Conservation (phyloP, 37 sponge, comb jelly and placozoan species). For the Cliona cf. orientalis region DNA sequence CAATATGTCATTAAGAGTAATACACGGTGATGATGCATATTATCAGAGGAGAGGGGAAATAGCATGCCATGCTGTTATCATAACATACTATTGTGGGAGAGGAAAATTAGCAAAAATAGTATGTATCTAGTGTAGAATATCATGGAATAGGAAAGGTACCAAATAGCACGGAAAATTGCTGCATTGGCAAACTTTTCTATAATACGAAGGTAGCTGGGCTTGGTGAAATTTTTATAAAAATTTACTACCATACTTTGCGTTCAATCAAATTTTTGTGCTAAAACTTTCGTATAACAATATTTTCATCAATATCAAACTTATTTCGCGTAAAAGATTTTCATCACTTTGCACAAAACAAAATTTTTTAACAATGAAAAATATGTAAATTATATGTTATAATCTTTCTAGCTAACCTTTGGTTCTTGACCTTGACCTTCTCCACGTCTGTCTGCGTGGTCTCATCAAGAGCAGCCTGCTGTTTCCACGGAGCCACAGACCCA, state of each 20-base stretch:
- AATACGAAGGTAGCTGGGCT: too few relatives aligned
- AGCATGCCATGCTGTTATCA: too few relatives aligned
- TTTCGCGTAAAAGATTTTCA: too few relatives aligned
- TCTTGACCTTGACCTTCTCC: conserved; percentile 83
- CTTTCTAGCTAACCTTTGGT: conserved; percentile 75
- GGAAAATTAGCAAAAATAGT: neutral
- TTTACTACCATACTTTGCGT: too few relatives aligned
- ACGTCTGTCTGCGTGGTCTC: conserved; percentile 87
- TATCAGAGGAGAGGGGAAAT: neutral
- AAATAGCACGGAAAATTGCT: too few relatives aligned
- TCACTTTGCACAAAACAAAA: too few relatives aligned
- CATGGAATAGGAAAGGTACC: neutral
- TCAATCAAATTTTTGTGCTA: too few relatives aligned
- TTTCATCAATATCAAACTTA: too few relatives aligned
- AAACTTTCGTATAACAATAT: too few relatives aligned
- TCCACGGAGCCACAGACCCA: conserved; percentile 95
- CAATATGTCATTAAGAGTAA: neutral
- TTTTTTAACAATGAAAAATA: neutral
- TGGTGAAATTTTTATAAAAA: too few relatives aligned
- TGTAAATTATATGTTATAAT: neutral
- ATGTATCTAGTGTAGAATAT: neutral
- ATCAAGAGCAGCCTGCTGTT: conserved; percentile 81
- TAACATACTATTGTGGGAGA: neutral
- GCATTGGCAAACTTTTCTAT: too few relatives aligned
- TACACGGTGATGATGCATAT: neutral